These are phyloP conservation scores for Slavum lentiscoides DNA, from an alignment of 2,888 invertebrate genomes.

Conservation along the genomic window DNA sequence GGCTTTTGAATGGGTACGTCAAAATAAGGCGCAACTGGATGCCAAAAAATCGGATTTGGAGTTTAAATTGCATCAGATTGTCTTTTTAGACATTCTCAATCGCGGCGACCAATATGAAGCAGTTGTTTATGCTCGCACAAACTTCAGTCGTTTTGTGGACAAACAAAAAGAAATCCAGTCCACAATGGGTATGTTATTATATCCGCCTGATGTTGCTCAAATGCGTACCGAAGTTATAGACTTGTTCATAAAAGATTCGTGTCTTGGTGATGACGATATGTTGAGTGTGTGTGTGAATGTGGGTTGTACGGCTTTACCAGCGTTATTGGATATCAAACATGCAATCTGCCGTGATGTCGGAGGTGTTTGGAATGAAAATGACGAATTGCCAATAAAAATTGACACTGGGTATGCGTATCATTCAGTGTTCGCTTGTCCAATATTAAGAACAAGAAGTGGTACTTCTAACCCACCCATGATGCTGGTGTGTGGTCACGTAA, in stretches of 20 bases:
- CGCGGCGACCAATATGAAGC: slow-evolving; percentile 68
- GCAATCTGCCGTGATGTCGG: slow-evolving; percentile 88
- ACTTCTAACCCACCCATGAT: slow-evolving; percentile 97
- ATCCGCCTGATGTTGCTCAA: slow-evolving; percentile 74
- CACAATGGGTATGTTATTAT: slow-evolving; percentile 83
- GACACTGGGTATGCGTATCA: slow-evolving; percentile 92
- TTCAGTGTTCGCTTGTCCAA: slow-evolving; percentile 98
- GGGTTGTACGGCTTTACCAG: slow-evolving; percentile 91
- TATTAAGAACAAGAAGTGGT: slow-evolving; percentile 92
- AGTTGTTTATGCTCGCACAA: slow-evolving; percentile 46
- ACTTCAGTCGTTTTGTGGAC: slow-evolving; percentile 25
- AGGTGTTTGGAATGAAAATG: slow-evolving; percentile 91
- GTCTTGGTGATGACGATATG: slow-evolving; percentile 87
- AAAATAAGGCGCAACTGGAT: slow-evolving; percentile 73
- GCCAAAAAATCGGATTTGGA: slow-evolving; percentile 73
- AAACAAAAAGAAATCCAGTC: slow-evolving; percentile 71
- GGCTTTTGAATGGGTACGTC: slow-evolving; percentile 84
- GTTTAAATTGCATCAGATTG: slow-evolving; percentile 79
- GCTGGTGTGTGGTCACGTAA: slow-evolving; percentile 96
- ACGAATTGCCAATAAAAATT: slow-evolving; percentile 96
- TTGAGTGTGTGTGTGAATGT: slow-evolving; percentile 88
- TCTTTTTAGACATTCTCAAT: slow-evolving; percentile 76
- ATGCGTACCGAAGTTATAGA: slow-evolving; percentile 86
- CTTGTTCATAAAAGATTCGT: slow-evolving; percentile 88
- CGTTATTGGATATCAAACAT: slow-evolving; percentile 89